phyloP scores from a whole-genome alignment of 2,113 vertebrate species.

The Typhlomys cinereus region DNA sequence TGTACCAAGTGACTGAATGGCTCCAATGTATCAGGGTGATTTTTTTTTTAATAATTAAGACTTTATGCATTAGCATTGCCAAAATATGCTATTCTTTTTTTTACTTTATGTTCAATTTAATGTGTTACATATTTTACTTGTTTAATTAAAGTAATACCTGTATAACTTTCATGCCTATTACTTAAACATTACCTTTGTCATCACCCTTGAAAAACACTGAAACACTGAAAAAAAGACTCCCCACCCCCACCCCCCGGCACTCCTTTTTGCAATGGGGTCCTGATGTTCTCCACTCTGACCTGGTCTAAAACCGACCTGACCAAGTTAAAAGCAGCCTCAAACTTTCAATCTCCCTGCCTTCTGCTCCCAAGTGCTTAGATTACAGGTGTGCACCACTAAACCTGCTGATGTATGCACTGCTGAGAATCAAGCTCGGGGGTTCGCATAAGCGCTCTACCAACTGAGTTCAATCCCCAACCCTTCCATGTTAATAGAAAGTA shows the following conservation, averaged over 20 bases:
- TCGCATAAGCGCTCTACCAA: neutral
- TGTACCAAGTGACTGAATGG: neutral
- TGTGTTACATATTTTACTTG: neutral
- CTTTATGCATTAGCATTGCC: conserved; percentile 9
- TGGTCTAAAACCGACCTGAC: neutral
- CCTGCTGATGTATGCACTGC: neutral
- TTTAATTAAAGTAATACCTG: neutral
- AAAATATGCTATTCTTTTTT: conserved; percentile 45
- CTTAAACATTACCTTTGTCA: neutral
- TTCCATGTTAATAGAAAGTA: neutral
- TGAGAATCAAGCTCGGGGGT: neutral
- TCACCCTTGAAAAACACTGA: neutral
- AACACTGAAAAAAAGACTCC: neutral
- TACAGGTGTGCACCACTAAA: neutral
- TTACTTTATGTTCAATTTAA: conserved; percentile 18
- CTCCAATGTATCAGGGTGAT: neutral
- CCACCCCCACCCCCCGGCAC: too few species aligned
- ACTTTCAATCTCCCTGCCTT: neutral
- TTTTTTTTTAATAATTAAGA: conserved; percentile 3
- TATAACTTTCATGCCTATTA: neutral
- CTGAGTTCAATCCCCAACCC: neutral
- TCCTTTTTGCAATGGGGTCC: too few species aligned
- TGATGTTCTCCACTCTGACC: neutral
- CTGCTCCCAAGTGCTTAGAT: neutral
- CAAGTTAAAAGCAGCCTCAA: neutral